Percentiles rank a stretch among this genome's conserved stretches.
These are phyloP conservation scores for Luehdorfia chinensis DNA, from an alignment of 1,140 invertebrate species.

Conservation along the genomic window DNA sequence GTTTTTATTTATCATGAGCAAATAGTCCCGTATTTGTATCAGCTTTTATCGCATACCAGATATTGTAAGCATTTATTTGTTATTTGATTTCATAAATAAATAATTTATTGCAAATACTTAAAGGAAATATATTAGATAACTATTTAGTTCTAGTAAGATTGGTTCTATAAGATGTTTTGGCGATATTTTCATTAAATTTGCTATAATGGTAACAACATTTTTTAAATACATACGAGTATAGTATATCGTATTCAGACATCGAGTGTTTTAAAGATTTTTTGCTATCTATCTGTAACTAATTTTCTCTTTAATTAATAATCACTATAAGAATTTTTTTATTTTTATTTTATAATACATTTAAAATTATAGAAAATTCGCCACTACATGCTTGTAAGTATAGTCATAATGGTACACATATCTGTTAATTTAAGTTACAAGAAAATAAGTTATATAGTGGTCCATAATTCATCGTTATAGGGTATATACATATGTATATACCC, in stretches of 20 bases:
- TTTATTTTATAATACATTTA: no score
- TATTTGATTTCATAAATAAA: slow-evolving; percentile 27
- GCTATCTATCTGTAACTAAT: no score
- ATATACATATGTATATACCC: no score
- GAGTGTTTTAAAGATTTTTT: no score
- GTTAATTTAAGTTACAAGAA: slow-evolving; percentile 3
- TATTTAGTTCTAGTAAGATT: slow-evolving; percentile 3
- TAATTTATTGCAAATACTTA: slow-evolving; percentile 28
- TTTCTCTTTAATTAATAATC: no score
- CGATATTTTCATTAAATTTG: not conserved
- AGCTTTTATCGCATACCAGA: no score
- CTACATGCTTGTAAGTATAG: slow-evolving; percentile 20
- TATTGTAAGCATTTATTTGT: slow-evolving; percentile 49
- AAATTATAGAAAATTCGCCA: slow-evolving; percentile 15
- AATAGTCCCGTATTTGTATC: no score
- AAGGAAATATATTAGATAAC: not conserved
- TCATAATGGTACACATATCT: slow-evolving; percentile 17
- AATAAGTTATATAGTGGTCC: slow-evolving; percentile 17
- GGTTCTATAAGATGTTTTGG: slow-evolving; percentile 1
- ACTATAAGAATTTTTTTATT: no score
- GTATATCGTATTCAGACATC: no score
- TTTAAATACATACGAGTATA: no score
- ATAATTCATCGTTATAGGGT: slow-evolving; percentile 7
- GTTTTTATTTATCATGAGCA: no score
- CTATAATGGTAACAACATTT: no score